A percentile compares a stretch with the other conserved stretches of the same genome.
These are phyloP conservation scores for Stylophora pistillata DNA, from an alignment of 64 coral and sea anemone species.

Conservation along the genomic window DNA sequence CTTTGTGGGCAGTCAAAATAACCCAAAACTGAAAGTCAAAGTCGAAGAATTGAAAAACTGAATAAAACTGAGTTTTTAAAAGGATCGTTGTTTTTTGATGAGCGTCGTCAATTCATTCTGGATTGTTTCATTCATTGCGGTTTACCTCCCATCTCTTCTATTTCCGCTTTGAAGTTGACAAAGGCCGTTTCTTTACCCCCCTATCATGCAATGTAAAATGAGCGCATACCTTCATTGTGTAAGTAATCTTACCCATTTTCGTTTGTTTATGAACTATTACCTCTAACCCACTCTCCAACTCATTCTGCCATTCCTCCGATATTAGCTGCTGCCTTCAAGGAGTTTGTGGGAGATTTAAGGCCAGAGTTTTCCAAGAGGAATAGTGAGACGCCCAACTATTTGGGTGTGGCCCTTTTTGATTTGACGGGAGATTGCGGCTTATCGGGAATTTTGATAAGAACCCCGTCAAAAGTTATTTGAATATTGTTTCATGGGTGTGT, in stretches of 20 bases:
- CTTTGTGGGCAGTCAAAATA: background rate
- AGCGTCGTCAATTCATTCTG: background rate
- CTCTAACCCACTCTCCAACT: background rate
- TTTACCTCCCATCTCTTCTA: background rate
- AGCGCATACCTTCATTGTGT: background rate
- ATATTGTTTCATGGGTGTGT: too few relatives aligned
- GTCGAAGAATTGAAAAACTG: background rate
- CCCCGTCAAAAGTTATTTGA: too few relatives aligned
- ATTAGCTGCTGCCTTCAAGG: too few relatives aligned
- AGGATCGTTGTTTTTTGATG: background rate
- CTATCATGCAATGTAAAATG: background rate
- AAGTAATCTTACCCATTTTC: background rate
- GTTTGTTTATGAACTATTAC: background rate
- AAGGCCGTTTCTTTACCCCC: background rate
- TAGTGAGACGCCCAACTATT: too few relatives aligned
- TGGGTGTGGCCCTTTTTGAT: too few relatives aligned
- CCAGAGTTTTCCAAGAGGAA: too few relatives aligned
- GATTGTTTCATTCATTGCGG: slow-evolving; percentile 28
- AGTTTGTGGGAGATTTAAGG: too few relatives aligned
- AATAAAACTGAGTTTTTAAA: background rate
- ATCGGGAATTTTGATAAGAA: too few relatives aligned
- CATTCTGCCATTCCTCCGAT: background rate
- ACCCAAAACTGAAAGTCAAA: background rate
- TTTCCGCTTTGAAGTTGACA: slow-evolving; percentile 23
- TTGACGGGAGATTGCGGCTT: too few relatives aligned